Conservation (phyloP, 2,797 vertebrate genomes). For the Melopsittacus undulatus region DNA sequence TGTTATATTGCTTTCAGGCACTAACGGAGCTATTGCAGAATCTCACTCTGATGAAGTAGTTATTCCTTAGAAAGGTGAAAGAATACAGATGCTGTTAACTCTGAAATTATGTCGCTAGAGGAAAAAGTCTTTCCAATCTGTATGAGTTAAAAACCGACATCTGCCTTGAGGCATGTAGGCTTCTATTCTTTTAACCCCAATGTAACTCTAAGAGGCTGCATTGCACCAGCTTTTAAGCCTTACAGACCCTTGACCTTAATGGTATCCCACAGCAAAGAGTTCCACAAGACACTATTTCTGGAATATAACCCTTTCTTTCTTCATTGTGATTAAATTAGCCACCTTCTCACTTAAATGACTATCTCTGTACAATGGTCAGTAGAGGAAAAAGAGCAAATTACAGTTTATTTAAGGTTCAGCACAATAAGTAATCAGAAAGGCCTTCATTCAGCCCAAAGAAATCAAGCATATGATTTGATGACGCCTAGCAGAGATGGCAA, state of each 20-base stretch:
- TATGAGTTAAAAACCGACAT: neutral
- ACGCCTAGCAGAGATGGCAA: neutral
- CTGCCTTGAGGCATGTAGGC: neutral
- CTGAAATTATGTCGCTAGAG: neutral
- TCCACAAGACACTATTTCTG: neutral
- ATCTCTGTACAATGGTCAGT: neutral
- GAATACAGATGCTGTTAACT: neutral
- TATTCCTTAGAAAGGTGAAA: neutral
- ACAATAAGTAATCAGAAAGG: slow-evolving; percentile 26
- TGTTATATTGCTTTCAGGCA: neutral
- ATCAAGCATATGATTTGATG: neutral
- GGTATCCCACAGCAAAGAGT: neutral
- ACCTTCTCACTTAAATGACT: neutral
- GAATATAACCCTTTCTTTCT: neutral
- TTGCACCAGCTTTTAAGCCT: neutral
- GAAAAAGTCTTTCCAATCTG: neutral
- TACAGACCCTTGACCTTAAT: neutral
- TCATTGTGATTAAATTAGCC: neutral
- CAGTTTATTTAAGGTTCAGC: neutral
- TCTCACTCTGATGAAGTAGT: neutral
- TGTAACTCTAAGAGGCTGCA: neutral
- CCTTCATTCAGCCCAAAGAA: neutral
- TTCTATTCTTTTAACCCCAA: neutral
- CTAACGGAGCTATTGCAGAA: neutral
- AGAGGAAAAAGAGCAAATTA: neutral